phyloP scores from a whole-genome alignment of 1,140 invertebrate species.

The Drosophila mayri region DNA sequence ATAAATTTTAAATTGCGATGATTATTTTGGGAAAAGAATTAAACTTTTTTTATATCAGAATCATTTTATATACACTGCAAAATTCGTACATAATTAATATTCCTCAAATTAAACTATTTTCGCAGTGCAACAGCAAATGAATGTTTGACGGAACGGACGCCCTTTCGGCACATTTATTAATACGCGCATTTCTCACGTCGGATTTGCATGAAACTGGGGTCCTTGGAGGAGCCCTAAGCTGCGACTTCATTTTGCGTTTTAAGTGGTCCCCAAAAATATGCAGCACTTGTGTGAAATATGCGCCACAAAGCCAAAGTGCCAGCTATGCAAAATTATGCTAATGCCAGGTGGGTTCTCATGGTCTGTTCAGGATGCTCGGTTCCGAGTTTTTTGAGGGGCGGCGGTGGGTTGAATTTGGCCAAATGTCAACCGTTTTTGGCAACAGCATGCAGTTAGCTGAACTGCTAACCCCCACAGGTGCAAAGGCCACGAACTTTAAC shows the following conservation, averaged over 20 bases:
- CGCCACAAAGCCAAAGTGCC: slow-evolving; percentile 58
- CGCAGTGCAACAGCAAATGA: background rate
- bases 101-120: background rate
- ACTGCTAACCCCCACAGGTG: slow-evolving; percentile 41
- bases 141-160: slow-evolving; percentile 17
- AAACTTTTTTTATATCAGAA: no score
- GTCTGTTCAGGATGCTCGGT: slow-evolving; percentile 8
- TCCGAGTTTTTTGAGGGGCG: background rate
- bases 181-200: slow-evolving; percentile 69
- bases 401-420: slow-evolving; percentile 33
- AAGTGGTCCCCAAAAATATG: slow-evolving; percentile 70
- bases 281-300: slow-evolving; percentile 77
- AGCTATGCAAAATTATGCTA: slow-evolving; percentile 82
- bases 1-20: no score
- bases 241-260: slow-evolving; percentile 80
- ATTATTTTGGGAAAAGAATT: no score
- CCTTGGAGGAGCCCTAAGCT: slow-evolving; percentile 12
- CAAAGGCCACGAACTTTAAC: slow-evolving; percentile 72
- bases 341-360: slow-evolving; percentile 56
- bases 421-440: slow-evolving; percentile 59
- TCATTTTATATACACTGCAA: no score
- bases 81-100: background rate
- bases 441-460: slow-evolving; percentile 59
- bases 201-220: slow-evolving; percentile 57
- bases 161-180: slow-evolving; percentile 67